Percentiles rank a stretch among this genome's conserved stretches.
These are phyloP conservation scores for Hypolimnas misippus DNA, from an alignment of 2,888 invertebrate species.

Conservation along the genomic window DNA sequence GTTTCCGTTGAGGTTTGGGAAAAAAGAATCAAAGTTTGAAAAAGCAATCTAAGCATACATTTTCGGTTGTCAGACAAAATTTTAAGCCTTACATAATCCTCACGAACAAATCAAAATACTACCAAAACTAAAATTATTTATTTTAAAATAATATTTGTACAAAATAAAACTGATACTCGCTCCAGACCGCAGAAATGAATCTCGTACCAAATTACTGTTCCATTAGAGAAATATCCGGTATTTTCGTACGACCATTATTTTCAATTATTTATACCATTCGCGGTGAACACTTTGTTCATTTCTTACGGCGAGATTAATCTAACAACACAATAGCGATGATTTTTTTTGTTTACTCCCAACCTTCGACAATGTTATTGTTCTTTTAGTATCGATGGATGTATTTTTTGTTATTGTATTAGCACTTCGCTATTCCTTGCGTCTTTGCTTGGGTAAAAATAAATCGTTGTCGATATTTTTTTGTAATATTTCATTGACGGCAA, in stretches of 20 bases:
- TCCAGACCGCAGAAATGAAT: neutral
- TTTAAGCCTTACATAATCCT: no score
- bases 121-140: neutral
- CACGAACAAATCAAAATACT: no score
- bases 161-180: neutral
- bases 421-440: no score
- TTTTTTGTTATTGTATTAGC: constrained; percentile 12
- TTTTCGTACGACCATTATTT: constrained; percentile 1
- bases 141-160: neutral
- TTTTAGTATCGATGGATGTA: constrained; percentile 10
- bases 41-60: no score
- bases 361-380: constrained; percentile 18
- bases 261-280: neutral
- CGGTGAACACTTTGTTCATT: constrained; percentile 18
- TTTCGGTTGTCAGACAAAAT: no score
- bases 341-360: constrained; percentile 19
- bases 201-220: neutral
- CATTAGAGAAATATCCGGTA: constrained; percentile 4
- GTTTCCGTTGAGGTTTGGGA: no score
- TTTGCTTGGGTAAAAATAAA: no score
- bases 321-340: constrained; percentile 21
- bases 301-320: constrained; percentile 21
- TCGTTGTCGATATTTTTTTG: no score
- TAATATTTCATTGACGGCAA: no score
- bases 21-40: no score